These are phyloP conservation scores for Drosophila nigricruria DNA, from an alignment of 2,888 invertebrate species.

Conservation along the genomic window DNA sequence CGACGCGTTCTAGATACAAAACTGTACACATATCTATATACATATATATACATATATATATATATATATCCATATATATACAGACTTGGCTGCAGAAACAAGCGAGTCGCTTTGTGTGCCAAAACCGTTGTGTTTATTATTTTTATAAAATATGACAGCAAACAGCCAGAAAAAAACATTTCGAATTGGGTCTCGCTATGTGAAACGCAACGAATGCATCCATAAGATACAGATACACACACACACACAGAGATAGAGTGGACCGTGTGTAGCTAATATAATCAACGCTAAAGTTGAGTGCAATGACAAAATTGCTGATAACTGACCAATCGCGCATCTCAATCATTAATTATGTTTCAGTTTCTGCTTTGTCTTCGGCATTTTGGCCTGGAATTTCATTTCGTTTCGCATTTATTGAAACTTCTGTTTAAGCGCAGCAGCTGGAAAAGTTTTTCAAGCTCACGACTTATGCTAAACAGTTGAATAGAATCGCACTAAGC, in stretches of 20 bases:
- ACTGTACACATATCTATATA: constrained; percentile 9
- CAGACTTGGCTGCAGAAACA: constrained; percentile 36
- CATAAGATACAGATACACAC: constrained; percentile 61
- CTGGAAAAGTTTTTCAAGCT: constrained; percentile 27
- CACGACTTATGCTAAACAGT: constrained; percentile 48
- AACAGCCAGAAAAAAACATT: constrained; percentile 33
- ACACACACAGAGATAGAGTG: constrained; percentile 30
- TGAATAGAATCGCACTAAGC: constrained; percentile 13
- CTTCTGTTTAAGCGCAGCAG: constrained; percentile 23
- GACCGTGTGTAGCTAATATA: constrained; percentile 45
- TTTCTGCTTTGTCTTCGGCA: constrained; percentile 41
- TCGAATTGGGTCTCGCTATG: constrained; percentile 33
- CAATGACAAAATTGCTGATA: constrained; percentile 80
- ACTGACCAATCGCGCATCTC: constrained; percentile 50
- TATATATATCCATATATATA: not conserved
- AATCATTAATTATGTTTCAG: constrained; percentile 72
- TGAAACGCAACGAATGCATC: constrained; percentile 58
- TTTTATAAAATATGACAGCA: constrained; percentile 64
- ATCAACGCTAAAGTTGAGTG: constrained; percentile 71
- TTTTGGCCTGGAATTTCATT: constrained; percentile 13
- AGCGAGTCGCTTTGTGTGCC: constrained; percentile 61
- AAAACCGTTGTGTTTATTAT: constrained; percentile 63
- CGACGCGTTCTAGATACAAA: constrained; percentile 74
- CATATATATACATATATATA: not conserved
- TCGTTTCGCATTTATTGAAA: constrained; percentile 4